These are phyloP conservation scores for Hycleus cichorii DNA, from an alignment of 1,140 invertebrate genomes.

Conservation along the genomic window DNA sequence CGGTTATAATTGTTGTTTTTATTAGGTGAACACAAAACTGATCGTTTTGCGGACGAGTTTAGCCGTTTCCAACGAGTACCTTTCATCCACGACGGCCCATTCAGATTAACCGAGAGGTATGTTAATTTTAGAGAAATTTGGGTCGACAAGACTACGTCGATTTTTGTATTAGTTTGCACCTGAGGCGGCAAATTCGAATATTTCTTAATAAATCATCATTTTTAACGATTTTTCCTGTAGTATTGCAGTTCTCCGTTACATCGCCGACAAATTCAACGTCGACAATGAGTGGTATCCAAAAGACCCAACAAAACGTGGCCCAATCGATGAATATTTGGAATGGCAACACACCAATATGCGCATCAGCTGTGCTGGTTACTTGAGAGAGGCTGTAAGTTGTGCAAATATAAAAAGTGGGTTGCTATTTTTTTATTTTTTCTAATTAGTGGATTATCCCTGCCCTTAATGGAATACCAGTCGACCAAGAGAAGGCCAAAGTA, in stretches of 20 bases:
- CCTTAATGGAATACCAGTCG: constrained; percentile 14
- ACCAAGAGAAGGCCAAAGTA: constrained; percentile 41
- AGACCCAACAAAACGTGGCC: constrained; percentile 58
- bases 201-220: not conserved
- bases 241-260: constrained; percentile 64
- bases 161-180: too few species aligned
- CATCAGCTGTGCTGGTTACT: constrained; percentile 58
- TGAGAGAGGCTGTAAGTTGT: constrained; percentile 52
- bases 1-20: constrained; percentile 21
- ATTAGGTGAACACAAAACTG: constrained; percentile 58
- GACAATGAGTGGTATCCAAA: constrained; percentile 66
- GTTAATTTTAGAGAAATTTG: not conserved
- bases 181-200: not conserved
- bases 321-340: constrained; percentile 76
- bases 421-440: too few species aligned
- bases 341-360: constrained; percentile 79
- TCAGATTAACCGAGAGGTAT: constrained; percentile 73
- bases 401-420: constrained; percentile 31
- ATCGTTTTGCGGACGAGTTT: constrained; percentile 60
- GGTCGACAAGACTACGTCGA: too few species aligned
- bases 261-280: constrained; percentile 48
- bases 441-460: too few species aligned
- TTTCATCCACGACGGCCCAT: constrained; percentile 69
- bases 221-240: constrained; percentile 43
- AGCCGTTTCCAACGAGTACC: constrained; percentile 74